These are phyloP conservation scores for Drosophila paulistorum DNA, from an alignment of 1,140 invertebrate species.

Conservation along the genomic window DNA sequence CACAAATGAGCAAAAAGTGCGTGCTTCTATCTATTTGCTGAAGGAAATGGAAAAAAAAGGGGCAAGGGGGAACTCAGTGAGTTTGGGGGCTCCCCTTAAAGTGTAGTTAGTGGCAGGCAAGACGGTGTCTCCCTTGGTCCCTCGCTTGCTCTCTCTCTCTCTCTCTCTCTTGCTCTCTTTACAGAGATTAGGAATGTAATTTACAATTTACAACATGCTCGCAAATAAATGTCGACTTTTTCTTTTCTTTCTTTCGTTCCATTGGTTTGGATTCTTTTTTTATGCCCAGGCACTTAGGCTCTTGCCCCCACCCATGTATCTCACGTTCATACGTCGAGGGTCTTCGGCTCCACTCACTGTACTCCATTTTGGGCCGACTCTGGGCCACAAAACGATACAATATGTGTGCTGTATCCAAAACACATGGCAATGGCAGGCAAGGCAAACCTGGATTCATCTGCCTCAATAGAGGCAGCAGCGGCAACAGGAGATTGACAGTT, in stretches of 20 bases:
- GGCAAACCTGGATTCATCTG: slow-evolving; percentile 57
- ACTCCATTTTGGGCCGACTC: slow-evolving; percentile 27
- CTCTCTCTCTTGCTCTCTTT: slow-evolving; percentile 31
- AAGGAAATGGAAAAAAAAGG: slow-evolving; percentile 25
- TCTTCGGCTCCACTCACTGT: not conserved
- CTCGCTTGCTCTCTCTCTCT: not conserved
- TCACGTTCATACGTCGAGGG: slow-evolving; percentile 41
- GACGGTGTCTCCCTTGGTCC: not conserved
- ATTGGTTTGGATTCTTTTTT: slow-evolving; percentile 36
- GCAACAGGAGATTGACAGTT: slow-evolving; percentile 73
- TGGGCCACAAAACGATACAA: slow-evolving; percentile 73
- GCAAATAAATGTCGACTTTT: slow-evolving; percentile 80
- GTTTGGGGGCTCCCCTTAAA: slow-evolving; percentile 46
- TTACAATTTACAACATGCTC: slow-evolving; percentile 82
- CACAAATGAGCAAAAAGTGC: slow-evolving; percentile 79
- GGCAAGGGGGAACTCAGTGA: not conserved
- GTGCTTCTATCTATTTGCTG: slow-evolving; percentile 61
- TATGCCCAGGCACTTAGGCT: slow-evolving; percentile 75
- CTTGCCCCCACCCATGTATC: slow-evolving; percentile 10
- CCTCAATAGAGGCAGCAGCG: slow-evolving; percentile 25
- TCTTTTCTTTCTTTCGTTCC: not conserved
- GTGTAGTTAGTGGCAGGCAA: slow-evolving; percentile 51
- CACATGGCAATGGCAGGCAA: slow-evolving; percentile 43
- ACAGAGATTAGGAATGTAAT: slow-evolving; percentile 80
- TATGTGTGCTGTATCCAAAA: slow-evolving; percentile 72